Evolutionary conservation across 2,888 invertebrate genomes (phyloP).

Genomic region (Fragum fragum): DNA sequence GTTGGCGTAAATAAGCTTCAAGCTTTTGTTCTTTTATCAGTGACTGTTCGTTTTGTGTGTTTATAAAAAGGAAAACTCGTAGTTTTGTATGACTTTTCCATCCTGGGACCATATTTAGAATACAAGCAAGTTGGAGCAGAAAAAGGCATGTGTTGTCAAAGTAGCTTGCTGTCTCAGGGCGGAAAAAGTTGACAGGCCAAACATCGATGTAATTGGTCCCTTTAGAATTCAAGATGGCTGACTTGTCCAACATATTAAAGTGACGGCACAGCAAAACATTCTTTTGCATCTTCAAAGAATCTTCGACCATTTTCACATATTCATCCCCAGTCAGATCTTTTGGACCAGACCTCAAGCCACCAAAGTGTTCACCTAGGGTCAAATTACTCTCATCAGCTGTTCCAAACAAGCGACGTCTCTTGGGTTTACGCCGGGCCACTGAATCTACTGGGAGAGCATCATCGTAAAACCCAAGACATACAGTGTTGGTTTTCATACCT

Average conservation of each 20-base stretch:
- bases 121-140: conserved; percentile 98
- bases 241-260: conserved; percentile 95
- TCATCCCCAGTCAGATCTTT: conserved; percentile 88
- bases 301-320: conserved; percentile 94
- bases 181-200: conserved; percentile 98
- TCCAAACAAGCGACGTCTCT: conserved; percentile 71
- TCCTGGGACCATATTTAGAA: conserved; percentile 92
- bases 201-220: conserved; percentile 95
- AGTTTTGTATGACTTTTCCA: conserved; percentile 92
- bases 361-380: conserved; percentile 72
- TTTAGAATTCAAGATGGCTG: conserved; percentile 91
- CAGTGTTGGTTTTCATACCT: conserved; percentile 99
- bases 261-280: conserved; percentile 97
- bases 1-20: conserved; percentile 91
- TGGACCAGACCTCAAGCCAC: conserved; percentile 67
- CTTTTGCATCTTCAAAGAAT: conserved; percentile 96
- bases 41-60: conserved; percentile 78
- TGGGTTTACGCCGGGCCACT: conserved; percentile 63
- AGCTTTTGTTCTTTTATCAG: conserved; percentile 86
- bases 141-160: conserved; percentile 97
- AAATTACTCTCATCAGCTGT: conserved; percentile 65
- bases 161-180: conserved; percentile 91
- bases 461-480: conserved; percentile 97
- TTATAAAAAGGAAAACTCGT: conserved; percentile 93
- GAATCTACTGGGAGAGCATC: conserved; percentile 90